Conservation (phyloP, 2,888 invertebrate species). For the Agrochola lychnidis region DNA sequence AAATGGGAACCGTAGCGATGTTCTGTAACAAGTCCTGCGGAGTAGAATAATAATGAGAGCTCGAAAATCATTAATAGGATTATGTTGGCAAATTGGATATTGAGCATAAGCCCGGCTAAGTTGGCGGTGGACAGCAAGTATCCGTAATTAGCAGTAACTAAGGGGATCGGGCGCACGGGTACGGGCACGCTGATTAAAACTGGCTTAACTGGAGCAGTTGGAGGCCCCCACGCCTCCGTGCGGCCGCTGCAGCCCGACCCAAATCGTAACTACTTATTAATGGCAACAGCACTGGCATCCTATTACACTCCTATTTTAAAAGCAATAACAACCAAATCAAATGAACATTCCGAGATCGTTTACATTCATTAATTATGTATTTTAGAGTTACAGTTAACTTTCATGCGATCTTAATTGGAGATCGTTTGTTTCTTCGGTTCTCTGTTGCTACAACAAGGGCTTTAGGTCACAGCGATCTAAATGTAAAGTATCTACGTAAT, state of each 20-base stretch:
- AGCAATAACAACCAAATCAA: constrained; percentile 60
- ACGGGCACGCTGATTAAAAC: constrained; percentile 82
- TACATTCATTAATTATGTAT: constrained; percentile 61
- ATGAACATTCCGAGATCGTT: constrained; percentile 49
- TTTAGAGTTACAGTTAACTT: constrained; percentile 51
- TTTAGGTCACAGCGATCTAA: constrained; percentile 36
- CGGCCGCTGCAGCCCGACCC: constrained; percentile 68
- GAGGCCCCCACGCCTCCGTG: constrained; percentile 34
- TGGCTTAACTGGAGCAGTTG: constrained; percentile 79
- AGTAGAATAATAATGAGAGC: constrained; percentile 78
- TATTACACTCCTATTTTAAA: constrained; percentile 58
- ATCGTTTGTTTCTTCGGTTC: constrained; percentile 39
- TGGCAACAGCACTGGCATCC: constrained; percentile 35
- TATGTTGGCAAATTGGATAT: constrained; percentile 87
- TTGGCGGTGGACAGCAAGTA: constrained; percentile 85
- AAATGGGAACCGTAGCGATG: constrained; percentile 44
- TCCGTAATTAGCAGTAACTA: constrained; percentile 88
- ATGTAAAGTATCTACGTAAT: constrained; percentile 8
- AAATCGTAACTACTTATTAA: constrained; percentile 73
- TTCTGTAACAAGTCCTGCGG: constrained; percentile 53
- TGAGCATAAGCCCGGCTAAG: constrained; percentile 84
- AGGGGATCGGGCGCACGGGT: constrained; percentile 77
- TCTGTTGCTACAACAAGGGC: constrained; percentile 37
- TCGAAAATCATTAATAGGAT: constrained; percentile 86
- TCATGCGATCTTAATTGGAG: constrained; percentile 47